phyloP scores from a whole-genome alignment of 2,888 invertebrate genomes.

The Agriopis aurantiaria region DNA sequence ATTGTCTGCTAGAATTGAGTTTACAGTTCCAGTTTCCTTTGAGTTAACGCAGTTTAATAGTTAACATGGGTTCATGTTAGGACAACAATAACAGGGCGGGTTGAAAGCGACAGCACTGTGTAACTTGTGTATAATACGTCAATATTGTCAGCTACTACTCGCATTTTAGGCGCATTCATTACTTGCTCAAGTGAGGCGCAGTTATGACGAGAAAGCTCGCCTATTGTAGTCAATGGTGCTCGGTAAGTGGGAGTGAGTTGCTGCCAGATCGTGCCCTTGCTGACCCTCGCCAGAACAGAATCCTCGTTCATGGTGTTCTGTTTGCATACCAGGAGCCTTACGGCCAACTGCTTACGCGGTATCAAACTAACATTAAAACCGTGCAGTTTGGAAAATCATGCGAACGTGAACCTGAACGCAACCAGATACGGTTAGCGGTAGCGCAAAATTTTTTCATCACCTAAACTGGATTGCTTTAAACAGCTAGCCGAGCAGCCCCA shows the following conservation, averaged over 20 bases:
- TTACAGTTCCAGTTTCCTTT: slow-evolving; percentile 16
- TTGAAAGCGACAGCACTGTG: slow-evolving; percentile 56
- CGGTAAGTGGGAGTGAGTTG: slow-evolving; percentile 77
- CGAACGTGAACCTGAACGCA: no score
- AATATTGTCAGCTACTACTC: slow-evolving; percentile 78
- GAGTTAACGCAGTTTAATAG: slow-evolving; percentile 27
- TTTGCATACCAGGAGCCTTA: no score
- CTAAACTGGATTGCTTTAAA: no score
- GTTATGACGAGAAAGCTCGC: slow-evolving; percentile 60
- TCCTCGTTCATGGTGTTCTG: slow-evolving; percentile 31
- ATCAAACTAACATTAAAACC: no score
- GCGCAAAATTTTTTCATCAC: no score
- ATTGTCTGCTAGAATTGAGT: slow-evolving; percentile 39
- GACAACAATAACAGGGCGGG: slow-evolving; percentile 68
- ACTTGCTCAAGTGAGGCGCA: slow-evolving; percentile 57
- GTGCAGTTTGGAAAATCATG: no score
- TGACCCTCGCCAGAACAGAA: slow-evolving; percentile 67
- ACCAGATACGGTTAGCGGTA: no score
- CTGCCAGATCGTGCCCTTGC: slow-evolving; percentile 57
- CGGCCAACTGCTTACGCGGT: no score
- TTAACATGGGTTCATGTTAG: slow-evolving; percentile 2
- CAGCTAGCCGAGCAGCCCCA: no score
- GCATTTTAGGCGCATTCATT: slow-evolving; percentile 75
- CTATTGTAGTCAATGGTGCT: slow-evolving; percentile 83
- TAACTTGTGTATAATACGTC: slow-evolving; percentile 76